Conservation (phyloP, 1,140 invertebrate species). For the Zaprionus africanus region DNA sequence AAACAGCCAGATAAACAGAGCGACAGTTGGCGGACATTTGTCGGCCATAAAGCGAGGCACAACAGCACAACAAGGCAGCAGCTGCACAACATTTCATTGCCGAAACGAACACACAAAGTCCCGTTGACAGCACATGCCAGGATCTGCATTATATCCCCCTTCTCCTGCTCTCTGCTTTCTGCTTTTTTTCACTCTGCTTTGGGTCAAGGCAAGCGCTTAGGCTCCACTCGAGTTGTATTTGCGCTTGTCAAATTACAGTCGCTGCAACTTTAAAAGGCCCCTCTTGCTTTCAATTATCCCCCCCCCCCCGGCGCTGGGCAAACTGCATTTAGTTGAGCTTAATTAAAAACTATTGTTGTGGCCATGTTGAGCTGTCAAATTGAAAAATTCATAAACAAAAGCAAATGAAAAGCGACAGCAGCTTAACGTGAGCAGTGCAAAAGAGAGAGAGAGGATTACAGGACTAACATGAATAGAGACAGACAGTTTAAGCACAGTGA, state of each 20-base stretch:
- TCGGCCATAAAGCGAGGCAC: conserved; percentile 36
- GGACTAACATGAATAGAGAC: neutral
- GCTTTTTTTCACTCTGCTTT: conserved; percentile 3
- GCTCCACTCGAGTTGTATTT: conserved; percentile 7
- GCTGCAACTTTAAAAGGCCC: conserved; percentile 3
- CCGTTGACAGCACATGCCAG: conserved; percentile 31
- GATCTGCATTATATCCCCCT: neutral
- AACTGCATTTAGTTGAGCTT: conserved; percentile 2
- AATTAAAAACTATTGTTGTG: conserved; percentile 9
- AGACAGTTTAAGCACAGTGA: neutral
- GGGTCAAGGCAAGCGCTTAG: conserved; percentile 39
- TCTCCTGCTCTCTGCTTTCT: too few species aligned
- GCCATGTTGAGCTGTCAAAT: conserved; percentile 1
- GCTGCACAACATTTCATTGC: conserved; percentile 56
- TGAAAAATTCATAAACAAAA: conserved; percentile 1
- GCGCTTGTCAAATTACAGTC: conserved; percentile 14
- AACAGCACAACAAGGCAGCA: conserved; percentile 15
- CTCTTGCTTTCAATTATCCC: conserved; percentile 50
- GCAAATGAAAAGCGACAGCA: neutral
- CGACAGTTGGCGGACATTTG: conserved; percentile 49
- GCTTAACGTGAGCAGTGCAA: neutral
- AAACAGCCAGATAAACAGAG: conserved; percentile 47
- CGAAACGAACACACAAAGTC: conserved; percentile 24
- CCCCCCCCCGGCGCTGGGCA: neutral
- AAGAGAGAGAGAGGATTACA: neutral